Percentiles rank a stretch among this genome's conserved stretches.
phyloP scores from a whole-genome alignment of 2,888 invertebrate genomes.

The Lepidocyrtinus sp. region DNA sequence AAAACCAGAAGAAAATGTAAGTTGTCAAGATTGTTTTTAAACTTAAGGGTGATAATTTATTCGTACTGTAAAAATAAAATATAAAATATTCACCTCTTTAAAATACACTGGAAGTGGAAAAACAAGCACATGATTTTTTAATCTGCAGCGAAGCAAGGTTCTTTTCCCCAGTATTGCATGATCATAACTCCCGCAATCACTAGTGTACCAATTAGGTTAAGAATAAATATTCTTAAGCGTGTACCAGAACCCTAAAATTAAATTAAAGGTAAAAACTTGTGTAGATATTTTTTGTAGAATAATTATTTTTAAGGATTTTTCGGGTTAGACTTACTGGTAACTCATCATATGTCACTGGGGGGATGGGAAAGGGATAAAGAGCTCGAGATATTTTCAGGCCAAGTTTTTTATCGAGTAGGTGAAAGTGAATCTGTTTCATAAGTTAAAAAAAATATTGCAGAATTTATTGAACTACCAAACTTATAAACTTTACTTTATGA shows the following conservation, averaged over 20 bases:
- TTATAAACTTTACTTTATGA: too few species aligned
- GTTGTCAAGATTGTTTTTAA: too few species aligned
- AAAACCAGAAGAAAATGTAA: too few species aligned
- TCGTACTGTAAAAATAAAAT: too few species aligned
- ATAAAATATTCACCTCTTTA: too few species aligned
- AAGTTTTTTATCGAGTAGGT: constrained; percentile 26
- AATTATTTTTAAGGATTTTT: neutral
- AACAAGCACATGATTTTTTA: too few species aligned
- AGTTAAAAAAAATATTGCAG: neutral
- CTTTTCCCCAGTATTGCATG: neutral
- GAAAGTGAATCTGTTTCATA: constrained; percentile 32
- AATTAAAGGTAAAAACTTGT: neutral
- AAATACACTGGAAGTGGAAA: too few species aligned
- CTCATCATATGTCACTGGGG: constrained; percentile 49
- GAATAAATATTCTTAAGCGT: neutral
- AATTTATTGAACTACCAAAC: neutral
- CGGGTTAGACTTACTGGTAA: constrained; percentile 16
- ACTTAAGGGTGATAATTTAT: too few species aligned
- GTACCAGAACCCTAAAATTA: neutral
- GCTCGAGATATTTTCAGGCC: constrained; percentile 33
- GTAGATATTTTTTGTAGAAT: neutral
- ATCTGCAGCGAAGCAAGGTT: neutral
- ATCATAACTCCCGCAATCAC: neutral
- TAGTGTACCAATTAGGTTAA: neutral
- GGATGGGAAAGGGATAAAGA: constrained; percentile 33